Evolutionary conservation across 2,888 invertebrate genomes (phyloP), one percentile per base, ranked within the genome.

Genomic region (Bombylius major): DNA sequence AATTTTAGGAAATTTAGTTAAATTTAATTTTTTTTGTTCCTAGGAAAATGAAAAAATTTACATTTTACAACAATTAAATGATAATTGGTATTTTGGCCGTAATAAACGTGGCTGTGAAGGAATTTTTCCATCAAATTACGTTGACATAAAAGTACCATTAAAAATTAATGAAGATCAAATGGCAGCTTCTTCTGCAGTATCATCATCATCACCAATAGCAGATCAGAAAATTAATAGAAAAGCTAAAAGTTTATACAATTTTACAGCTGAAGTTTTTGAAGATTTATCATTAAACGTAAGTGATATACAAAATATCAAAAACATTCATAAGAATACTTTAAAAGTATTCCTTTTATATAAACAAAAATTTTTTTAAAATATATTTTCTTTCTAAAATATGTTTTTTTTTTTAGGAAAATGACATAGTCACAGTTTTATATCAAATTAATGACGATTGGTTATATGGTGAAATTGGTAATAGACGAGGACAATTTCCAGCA

Each of bases 1-100:
- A 23, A 23, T 2, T 23, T 23, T 1, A 23, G 23, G 3, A 42
- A 42, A 42, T 42, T 42, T 42, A 34, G 39, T 47, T 50, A 54
- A 51, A 56, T 12, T n/a, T 57, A 12, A 23, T 12, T 56, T 54
- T 55, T 62, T 63, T 61, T 61, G 54, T 65, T 77, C 78, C 23
- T 76, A 89, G 89, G 79, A 78, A 54, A 83, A 83, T 63, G 84
- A 91, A 63, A 79, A 81, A 61, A 83, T 94, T 58, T 78, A 82
- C 62, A 72, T 93, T 64, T 69, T 85, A 63, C 79, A 81, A 65
- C 78, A 81, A 65, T 77, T 90, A 34, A 87, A 89, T 67, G 78
- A 80, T 42, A 89, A 89, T 62, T 94, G 93, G 93, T 74, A 87
- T 61, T 82, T 79, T 67, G 93, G 93, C 7, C 79, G 81, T 63